These are phyloP conservation scores for Sebastes nivosus DNA, from an alignment of 2,797 vertebrate genomes.

Conservation along the genomic window DNA sequence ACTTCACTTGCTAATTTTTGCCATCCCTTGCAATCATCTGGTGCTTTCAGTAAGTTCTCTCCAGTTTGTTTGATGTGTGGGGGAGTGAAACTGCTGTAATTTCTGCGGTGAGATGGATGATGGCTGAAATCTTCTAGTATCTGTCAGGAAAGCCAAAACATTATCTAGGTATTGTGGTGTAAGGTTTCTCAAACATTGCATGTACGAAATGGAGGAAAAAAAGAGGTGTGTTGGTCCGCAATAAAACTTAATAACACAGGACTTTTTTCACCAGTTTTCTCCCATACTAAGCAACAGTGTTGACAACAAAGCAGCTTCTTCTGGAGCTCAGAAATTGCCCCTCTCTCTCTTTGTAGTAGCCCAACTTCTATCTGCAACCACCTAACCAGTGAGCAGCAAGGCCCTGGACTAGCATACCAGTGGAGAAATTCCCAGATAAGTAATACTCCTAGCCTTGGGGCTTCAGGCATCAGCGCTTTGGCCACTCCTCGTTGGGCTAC, in stretches of 20 bases:
- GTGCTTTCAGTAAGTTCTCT: background rate
- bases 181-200: conserved; percentile 28
- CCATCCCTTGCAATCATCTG: background rate
- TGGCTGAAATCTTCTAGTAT: conserved; percentile 14
- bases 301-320: conserved; percentile 47
- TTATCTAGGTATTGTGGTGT: conserved; percentile 11
- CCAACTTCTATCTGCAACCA: conserved; percentile 52
- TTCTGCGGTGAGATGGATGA: conserved; percentile 19
- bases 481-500: conserved; percentile 68
- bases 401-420: conserved; percentile 77
- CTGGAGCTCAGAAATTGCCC: conserved; percentile 20
- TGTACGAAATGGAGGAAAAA: background rate
- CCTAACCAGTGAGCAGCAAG: conserved; percentile 51
- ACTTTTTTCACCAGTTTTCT: conserved; percentile 33
- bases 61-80: background rate
- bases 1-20: background rate
- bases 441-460: conserved; percentile 77
- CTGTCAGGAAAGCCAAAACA: conserved; percentile 15
- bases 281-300: conserved; percentile 60
- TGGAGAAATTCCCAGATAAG: conserved; percentile 86
- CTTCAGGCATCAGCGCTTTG: conserved; percentile 71
- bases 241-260: conserved; percentile 25
- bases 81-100: background rate
- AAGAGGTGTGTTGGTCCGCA: background rate
- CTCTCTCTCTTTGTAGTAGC: conserved; percentile 11